These are phyloP conservation scores for Telmatochromis bifrenatus DNA, from an alignment of 2,113 vertebrate genomes.

Conservation along the genomic window DNA sequence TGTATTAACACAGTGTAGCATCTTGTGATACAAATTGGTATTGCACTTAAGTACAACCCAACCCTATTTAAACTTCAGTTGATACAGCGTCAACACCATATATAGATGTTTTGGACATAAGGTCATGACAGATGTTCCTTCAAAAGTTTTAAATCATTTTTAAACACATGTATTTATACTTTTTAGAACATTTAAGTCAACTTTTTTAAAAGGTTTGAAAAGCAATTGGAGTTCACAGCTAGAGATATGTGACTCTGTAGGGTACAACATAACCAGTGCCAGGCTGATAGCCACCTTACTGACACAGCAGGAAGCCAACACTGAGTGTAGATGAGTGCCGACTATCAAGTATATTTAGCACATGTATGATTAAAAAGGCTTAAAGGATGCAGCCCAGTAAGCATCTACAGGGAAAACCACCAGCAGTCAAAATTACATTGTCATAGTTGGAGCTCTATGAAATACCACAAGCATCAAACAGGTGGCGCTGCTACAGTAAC, in stretches of 20 bases:
- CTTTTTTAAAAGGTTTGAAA: neutral
- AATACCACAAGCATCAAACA: neutral
- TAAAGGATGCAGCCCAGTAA: neutral
- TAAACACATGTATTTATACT: neutral
- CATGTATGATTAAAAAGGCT: neutral
- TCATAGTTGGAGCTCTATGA: neutral
- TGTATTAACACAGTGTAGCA: rapidly evolving
- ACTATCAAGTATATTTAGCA: neutral
- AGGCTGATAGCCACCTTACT: neutral
- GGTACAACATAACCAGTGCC: neutral
- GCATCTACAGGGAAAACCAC: neutral
- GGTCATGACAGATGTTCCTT: neutral
- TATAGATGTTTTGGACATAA: neutral
- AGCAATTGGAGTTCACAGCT: neutral
- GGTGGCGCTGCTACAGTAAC: neutral
- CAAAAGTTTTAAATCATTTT: neutral
- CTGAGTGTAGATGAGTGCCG: neutral
- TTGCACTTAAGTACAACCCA: neutral
- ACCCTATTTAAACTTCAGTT: neutral
- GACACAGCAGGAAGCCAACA: neutral
- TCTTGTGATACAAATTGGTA: neutral
- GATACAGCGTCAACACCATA: neutral
- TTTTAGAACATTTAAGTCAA: neutral
- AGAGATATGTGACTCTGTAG: neutral
- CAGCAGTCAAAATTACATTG: neutral